phyloP scores from a whole-genome alignment of 2,888 invertebrate genomes.

The Drosophila ochracea region DNA sequence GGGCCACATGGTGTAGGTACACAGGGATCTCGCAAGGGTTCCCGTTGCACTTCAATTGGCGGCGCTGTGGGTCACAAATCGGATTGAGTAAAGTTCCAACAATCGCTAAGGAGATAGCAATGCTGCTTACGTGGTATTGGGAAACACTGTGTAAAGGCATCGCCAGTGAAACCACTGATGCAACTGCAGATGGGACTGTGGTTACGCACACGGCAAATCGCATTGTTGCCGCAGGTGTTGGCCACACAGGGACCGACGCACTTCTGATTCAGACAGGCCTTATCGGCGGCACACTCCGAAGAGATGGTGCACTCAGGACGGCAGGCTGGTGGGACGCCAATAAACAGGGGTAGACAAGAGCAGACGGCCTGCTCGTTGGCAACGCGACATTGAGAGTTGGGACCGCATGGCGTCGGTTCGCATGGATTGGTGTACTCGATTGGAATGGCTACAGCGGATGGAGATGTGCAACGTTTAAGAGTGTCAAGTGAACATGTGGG shows the following conservation, averaged over 20 bases:
- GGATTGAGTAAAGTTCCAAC: not conserved
- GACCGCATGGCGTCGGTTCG: constrained; percentile 90
- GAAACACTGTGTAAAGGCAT: constrained; percentile 90
- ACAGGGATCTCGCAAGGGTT: constrained; percentile 87
- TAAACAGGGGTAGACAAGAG: constrained; percentile 90
- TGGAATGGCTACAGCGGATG: constrained; percentile 73
- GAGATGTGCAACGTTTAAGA: constrained; percentile 8
- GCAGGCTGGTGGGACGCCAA: constrained; percentile 91
- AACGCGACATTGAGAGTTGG: constrained; percentile 91
- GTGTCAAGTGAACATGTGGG: not conserved
- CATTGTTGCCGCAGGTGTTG: constrained; percentile 88
- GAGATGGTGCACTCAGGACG: constrained; percentile 92
- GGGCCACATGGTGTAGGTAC: constrained; percentile 90
- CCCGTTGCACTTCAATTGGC: constrained; percentile 64
- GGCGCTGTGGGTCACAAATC: constrained; percentile 65
- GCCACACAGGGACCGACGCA: constrained; percentile 92
- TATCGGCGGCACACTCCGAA: constrained; percentile 90
- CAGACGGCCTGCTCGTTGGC: constrained; percentile 90
- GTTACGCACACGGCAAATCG: constrained; percentile 91
- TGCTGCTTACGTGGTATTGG: constrained; percentile 85
- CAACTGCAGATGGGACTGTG: constrained; percentile 93
- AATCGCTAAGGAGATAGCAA: not conserved
- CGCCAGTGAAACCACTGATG: constrained; percentile 89
- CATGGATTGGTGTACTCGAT: constrained; percentile 87
- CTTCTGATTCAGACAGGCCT: constrained; percentile 91